Conservation (phyloP, 2,113 vertebrate species). For the Poecile atricapillus region DNA sequence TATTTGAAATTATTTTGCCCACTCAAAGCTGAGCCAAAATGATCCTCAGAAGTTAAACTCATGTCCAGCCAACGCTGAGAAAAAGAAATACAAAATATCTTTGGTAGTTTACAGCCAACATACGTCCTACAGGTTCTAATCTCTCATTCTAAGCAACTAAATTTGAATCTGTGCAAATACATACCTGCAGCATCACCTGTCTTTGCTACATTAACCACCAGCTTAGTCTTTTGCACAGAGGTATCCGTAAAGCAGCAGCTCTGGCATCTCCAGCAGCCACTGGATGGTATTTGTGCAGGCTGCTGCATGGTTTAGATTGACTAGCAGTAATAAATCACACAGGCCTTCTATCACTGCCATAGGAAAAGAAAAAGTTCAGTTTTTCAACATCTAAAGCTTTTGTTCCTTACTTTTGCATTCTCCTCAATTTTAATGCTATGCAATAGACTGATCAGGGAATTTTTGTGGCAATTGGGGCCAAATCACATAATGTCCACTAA, state of each 20-base stretch:
- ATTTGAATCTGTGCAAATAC: background rate
- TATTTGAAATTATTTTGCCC: background rate
- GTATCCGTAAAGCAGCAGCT: background rate
- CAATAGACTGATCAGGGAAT: background rate
- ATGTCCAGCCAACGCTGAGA: background rate
- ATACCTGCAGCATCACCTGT: background rate
- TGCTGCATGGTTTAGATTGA: background rate
- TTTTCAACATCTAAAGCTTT: background rate
- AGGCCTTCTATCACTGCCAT: background rate
- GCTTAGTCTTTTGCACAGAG: background rate
- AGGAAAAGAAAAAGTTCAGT: background rate
- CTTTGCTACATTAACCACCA: background rate
- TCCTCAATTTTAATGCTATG: background rate
- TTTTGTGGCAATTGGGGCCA: background rate
- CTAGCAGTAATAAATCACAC: background rate
- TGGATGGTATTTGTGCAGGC: background rate
- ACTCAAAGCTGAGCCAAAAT: background rate
- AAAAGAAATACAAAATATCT: background rate
- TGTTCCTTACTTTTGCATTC: background rate
- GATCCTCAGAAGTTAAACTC: background rate
- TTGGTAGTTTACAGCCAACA: background rate
- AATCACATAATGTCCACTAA: background rate
- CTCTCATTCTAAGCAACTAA: background rate
- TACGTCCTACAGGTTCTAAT: background rate
- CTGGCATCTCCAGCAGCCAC: background rate